Conservation (phyloP, 2,888 invertebrate species). For the Micoletzkya japonica region DNA sequence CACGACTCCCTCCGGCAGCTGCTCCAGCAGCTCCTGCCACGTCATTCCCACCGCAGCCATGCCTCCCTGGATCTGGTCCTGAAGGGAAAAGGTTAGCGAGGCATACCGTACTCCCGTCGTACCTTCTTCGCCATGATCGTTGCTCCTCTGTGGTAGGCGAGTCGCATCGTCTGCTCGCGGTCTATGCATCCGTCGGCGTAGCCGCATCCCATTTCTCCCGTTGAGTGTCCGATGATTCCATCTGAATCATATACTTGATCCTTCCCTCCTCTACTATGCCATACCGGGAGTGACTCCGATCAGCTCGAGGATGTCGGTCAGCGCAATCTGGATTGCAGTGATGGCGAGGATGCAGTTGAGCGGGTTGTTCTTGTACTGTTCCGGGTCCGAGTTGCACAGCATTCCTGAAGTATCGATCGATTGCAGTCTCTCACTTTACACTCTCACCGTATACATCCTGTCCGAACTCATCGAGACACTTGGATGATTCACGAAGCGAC, state of each 20-base stretch:
- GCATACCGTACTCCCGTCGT: slow-evolving; percentile 2
- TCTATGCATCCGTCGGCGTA: slow-evolving; percentile 95
- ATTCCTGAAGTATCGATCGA: slow-evolving; percentile 64
- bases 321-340: slow-evolving; percentile 91
- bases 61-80: slow-evolving; percentile 65
- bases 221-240: slow-evolving; percentile 94
- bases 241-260: slow-evolving; percentile 70
- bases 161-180: slow-evolving; percentile 87
- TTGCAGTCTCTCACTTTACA: neutral
- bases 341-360: slow-evolving; percentile 89
- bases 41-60: slow-evolving; percentile 89
- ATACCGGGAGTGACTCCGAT: slow-evolving; percentile 82
- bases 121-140: slow-evolving; percentile 59
- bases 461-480: slow-evolving; percentile 76
- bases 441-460: slow-evolving; percentile 75
- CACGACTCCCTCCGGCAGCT: slow-evolving; percentile 79
- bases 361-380: slow-evolving; percentile 74
- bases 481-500: slow-evolving; percentile 71
- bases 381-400: slow-evolving; percentile 75
- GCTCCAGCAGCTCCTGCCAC: slow-evolving; percentile 76
- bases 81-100: neutral
- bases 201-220: slow-evolving; percentile 87
- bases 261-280: slow-evolving; percentile 68
- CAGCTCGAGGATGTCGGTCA: slow-evolving; percentile 83
- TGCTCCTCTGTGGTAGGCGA: slow-evolving; percentile 89